phyloP scores from a whole-genome alignment of 2,113 vertebrate species.

The Neolamprologus caudopunctatus region DNA sequence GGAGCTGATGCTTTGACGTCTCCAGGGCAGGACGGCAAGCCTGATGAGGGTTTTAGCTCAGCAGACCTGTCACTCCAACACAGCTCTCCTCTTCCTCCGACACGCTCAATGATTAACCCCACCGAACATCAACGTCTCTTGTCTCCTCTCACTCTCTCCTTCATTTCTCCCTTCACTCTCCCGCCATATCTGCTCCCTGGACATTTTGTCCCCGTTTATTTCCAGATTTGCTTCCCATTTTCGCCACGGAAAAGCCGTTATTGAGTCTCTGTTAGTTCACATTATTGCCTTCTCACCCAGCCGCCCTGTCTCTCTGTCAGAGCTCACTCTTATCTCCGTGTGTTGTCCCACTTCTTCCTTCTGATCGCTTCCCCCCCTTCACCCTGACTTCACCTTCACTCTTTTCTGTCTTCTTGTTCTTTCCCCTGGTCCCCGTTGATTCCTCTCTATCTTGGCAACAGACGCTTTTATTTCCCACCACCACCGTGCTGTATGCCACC shows the following conservation, averaged over 20 bases:
- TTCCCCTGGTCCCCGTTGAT: neutral
- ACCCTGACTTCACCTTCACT: conserved; percentile 26
- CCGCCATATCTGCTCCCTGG: neutral
- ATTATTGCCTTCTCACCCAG: neutral
- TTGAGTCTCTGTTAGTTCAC: neutral
- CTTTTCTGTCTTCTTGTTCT: neutral
- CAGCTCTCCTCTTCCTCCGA: conserved; percentile 4
- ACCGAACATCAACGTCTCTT: neutral
- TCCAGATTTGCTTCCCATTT: neutral
- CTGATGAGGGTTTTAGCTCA: conserved; percentile 49
- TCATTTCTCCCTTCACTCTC: neutral
- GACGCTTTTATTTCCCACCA: conserved; percentile 17
- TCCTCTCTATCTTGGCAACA: neutral
- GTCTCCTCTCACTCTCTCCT: neutral
- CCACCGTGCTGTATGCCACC: neutral
- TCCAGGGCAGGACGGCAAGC: conserved; percentile 2
- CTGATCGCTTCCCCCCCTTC: neutral
- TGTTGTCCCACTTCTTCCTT: neutral
- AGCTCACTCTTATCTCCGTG: neutral
- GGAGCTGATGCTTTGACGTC: conserved; percentile 34
- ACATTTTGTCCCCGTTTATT: neutral
- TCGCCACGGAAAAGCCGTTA: neutral
- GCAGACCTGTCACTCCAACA: conserved; percentile 55
- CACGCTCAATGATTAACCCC: conserved; percentile 54
- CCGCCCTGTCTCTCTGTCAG: neutral